These are phyloP conservation scores for Synanceia verrucosa DNA, from an alignment of 2,797 vertebrate genomes.

Conservation along the genomic window DNA sequence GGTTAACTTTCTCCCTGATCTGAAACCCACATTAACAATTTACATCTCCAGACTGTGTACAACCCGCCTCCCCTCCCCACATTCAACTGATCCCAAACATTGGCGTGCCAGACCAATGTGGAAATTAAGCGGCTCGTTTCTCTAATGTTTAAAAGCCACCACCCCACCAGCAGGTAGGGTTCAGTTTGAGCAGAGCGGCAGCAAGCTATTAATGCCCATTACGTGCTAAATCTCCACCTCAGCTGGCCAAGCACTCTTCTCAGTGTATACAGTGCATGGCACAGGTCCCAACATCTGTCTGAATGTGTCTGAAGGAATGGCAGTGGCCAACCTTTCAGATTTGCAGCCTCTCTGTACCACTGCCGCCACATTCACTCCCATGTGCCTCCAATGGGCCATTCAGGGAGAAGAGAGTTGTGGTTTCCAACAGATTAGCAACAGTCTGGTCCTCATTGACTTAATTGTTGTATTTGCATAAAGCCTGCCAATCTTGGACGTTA, in stretches of 20 bases:
- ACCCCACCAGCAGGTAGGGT: constrained; percentile 69
- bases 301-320: constrained; percentile 60
- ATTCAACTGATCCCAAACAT: constrained; percentile 54
- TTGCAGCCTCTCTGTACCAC: constrained; percentile 55
- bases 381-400: constrained; percentile 67
- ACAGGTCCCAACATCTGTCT: constrained; percentile 76
- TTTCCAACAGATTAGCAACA: constrained; percentile 81
- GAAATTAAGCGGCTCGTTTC: constrained; percentile 64
- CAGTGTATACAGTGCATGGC: constrained; percentile 62
- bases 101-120: constrained; percentile 73
- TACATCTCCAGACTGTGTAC: constrained; percentile 46
- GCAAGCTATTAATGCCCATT: constrained; percentile 65
- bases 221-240: constrained; percentile 60
- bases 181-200: constrained; percentile 55
- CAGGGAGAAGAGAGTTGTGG: constrained; percentile 68
- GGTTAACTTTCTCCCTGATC: constrained; percentile 68
- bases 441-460: constrained; percentile 80
- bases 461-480: constrained; percentile 77
- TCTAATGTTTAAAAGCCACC: constrained; percentile 67
- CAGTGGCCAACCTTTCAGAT: constrained; percentile 58
- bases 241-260: constrained; percentile 52
- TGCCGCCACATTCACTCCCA: constrained; percentile 66
- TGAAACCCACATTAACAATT: constrained; percentile 74
- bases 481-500: constrained; percentile 67
- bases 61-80: constrained; percentile 33